phyloP scores from a whole-genome alignment of 2,797 vertebrate species.

The Acipenser ruthenus region DNA sequence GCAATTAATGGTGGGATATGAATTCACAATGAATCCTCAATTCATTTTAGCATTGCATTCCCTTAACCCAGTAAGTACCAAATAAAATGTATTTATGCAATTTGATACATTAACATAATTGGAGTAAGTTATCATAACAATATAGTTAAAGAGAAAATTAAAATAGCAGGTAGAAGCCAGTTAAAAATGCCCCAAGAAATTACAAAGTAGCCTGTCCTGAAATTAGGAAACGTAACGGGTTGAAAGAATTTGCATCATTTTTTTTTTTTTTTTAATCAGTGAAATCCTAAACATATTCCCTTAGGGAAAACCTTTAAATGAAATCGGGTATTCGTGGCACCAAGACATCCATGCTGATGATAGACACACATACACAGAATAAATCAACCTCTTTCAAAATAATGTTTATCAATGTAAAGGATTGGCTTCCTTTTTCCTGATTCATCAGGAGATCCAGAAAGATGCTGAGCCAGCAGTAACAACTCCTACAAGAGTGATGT shows the following conservation, averaged over 20 bases:
- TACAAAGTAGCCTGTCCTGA: too few relatives aligned
- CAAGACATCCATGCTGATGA: slow-evolving; percentile 19
- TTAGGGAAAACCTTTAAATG: slow-evolving; percentile 23
- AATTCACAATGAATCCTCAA: too few relatives aligned
- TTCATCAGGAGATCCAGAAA: slow-evolving; percentile 25
- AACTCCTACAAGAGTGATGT: slow-evolving; percentile 22
- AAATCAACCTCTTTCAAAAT: slow-evolving; percentile 31
- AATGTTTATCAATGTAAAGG: slow-evolving; percentile 34
- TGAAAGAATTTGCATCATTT: slow-evolving; percentile 22
- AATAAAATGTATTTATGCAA: too few relatives aligned
- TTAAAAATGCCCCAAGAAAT: too few relatives aligned
- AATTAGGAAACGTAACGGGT: not conserved
- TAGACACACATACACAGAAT: slow-evolving; percentile 17
- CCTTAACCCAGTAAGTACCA: too few relatives aligned
- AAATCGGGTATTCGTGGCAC: slow-evolving; percentile 10
- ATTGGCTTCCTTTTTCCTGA: slow-evolving; percentile 14
- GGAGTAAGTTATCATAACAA: too few relatives aligned
- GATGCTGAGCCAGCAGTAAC: slow-evolving; percentile 31
- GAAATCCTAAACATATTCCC: not conserved
- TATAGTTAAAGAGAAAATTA: too few relatives aligned
- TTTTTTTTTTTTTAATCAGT: slow-evolving; percentile 6
- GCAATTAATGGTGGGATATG: too few relatives aligned
- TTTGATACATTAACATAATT: too few relatives aligned
- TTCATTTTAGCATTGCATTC: too few relatives aligned
- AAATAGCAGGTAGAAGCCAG: too few relatives aligned